Evolutionary conservation across 2,113 vertebrate species (phyloP), one percentile per base, ranked within the genome.

Genomic region (Chamaetylas fuelleborni): DNA sequence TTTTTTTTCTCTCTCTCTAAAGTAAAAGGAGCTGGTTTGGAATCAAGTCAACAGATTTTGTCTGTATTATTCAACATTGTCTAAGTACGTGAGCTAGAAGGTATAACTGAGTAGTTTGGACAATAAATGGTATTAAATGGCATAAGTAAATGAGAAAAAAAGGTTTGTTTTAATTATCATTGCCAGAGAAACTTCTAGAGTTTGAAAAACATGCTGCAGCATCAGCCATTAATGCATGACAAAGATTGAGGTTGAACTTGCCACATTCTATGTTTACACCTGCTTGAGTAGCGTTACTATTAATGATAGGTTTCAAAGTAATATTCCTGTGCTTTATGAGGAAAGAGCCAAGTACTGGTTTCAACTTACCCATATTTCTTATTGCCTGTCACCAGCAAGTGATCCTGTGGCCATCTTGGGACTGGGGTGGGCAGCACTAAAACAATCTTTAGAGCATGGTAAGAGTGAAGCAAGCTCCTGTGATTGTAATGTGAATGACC

Each of bases 301-400:
- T 66, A 58, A 43, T 2, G 3, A 6, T 26, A 54, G 76, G 33
- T 70, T 92, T 92, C 76, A 42, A 51, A 56, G 34, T 66, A 74
- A 25, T 70, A 73, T 54, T 93, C 61, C 66, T 61, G n/a, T 66
- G 47, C 88, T 90, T 85, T 77, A 31, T 54, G 64, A 60, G 47
- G 88, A 83, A 92, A 86, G 76, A 83, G 60, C 58, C 80, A 78
- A 83, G 80, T 62, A 47, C 80, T 88, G 80, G 47, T 94, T 94
- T 94, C 24, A 2, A 1, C 36, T 92, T 94, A 88, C 69, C 36
- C 45, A 4, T 86, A 26, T 83, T 88, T 88, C 60, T 74, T 86
- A n/a, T 25, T 81, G 77, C 64, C 67, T 86, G 72, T 53, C 77
- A 38, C 56, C 71, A 74, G 47, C 48, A 69, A 65, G 70, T 36